Evolutionary conservation across 2,797 vertebrate species (phyloP), one percentile per base, ranked within the genome.

Genomic region (Cirrhinus mrigala): DNA sequence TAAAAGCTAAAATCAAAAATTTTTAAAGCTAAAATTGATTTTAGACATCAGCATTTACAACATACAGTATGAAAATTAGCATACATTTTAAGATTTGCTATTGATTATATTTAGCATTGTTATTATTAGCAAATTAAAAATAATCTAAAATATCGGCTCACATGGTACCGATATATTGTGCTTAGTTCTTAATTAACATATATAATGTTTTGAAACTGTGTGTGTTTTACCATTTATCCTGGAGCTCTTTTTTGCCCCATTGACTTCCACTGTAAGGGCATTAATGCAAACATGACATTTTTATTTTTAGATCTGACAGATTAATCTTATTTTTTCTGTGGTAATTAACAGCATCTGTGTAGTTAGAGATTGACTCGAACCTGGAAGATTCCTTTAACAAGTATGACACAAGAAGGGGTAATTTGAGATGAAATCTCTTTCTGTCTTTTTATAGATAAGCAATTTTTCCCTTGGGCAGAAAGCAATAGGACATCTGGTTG

Each of bases 401-500:
- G 74, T 56, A 48, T 15, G 75, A 52, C 62, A 68, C 11, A 44
- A 54, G 16, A 69, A 84, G 40, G 33, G 74, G 29, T 84, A 7
- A 79, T 70, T 70, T 56, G 4, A 33, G 50, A 46, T 84, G 64
- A 78, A 84, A 78, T 78, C 64, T 78, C 64, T 33, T 50, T 78
- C 37, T 78, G 62, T 60, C 50, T 60, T 78, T 77, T 84, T 79
- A 78, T 33, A 84, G 74, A 84, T 69, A 84, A 84, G 33, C 83
- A 46, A 48, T 37, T 58, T 79, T 84, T 54, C 74, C 74, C 74
- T 27, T 58, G 48, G 64, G 50, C 74, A 48, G 75, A 18, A 69
- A 46, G 62, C 54, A 69, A 78, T 78, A 69, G 48, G 52, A 77
- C 82, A 70, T 68, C 74, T 84, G 82, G 74, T 46, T 84, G 24